Conservation (phyloP, 2,797 vertebrate genomes). For the Chlorospingus flavigularis region DNA sequence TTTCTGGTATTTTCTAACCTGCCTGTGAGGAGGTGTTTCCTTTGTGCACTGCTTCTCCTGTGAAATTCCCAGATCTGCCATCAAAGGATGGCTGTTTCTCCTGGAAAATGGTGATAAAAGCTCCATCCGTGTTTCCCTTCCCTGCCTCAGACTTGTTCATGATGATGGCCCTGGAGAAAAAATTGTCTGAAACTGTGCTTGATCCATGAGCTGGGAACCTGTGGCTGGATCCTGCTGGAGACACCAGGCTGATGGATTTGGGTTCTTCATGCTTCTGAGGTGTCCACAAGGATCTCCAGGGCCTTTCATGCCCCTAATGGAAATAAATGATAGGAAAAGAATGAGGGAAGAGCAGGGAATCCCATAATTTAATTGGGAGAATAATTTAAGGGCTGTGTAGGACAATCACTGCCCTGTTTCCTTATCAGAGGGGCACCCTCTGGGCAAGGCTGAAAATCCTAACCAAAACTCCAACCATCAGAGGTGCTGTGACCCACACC, state of each 20-base stretch:
- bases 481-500: background rate
- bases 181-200: accelerated
- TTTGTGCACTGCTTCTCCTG: background rate
- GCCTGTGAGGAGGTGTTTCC: background rate
- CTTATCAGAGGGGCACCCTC: background rate
- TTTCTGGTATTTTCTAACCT: slow-evolving; percentile 21
- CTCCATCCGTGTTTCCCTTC: background rate
- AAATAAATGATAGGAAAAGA: background rate
- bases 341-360: background rate
- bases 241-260: background rate
- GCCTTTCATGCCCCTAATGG: accelerated
- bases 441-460: background rate
- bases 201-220: background rate
- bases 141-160: background rate
- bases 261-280: background rate
- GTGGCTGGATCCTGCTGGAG: background rate
- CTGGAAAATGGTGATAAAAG: background rate
- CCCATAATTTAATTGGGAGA: background rate
- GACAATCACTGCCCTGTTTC: background rate
- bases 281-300: background rate
- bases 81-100: background rate
- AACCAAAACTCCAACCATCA: background rate
- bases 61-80: background rate
- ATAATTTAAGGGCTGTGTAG: background rate
- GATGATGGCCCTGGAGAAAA: background rate